Percentiles rank a stretch among this genome's conserved stretches.
phyloP scores from a whole-genome alignment of 2,888 invertebrate genomes.

The Diaphora mendica region DNA sequence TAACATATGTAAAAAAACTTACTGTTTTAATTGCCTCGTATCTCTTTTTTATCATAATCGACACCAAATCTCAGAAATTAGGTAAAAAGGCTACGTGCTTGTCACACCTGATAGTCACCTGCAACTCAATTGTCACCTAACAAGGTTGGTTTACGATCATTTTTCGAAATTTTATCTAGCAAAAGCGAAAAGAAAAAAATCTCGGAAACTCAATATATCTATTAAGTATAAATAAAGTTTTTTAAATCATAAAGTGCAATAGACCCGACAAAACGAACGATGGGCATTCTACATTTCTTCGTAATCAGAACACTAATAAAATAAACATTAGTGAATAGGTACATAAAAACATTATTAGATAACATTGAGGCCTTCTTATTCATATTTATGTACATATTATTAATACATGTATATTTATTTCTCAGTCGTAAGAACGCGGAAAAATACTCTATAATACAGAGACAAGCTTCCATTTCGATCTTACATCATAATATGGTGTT shows the following conservation, averaged over 20 bases:
- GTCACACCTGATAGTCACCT: neutral
- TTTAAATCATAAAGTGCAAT: no score
- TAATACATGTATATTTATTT: neutral
- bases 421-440: constrained; percentile 6
- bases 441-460: neutral
- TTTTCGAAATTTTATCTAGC: no score
- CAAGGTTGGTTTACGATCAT: no score
- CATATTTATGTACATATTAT: neutral
- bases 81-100: neutral
- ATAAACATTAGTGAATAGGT: neutral
- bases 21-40: no score
- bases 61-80: neutral
- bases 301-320: neutral
- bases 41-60: no score
- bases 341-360: neutral
- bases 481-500: constrained; percentile 14
- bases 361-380: neutral
- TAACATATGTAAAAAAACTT: no score
- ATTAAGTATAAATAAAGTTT: no score
- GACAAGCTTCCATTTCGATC: neutral
- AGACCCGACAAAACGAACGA: neutral
- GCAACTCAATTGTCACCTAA: no score
- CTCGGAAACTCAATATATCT: no score
- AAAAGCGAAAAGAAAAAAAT: no score
- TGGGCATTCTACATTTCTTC: neutral